A percentile compares a stretch with the other conserved stretches of the same genome.
phyloP scores from a whole-genome alignment of 2,113 vertebrate species.

The Naja naja region DNA sequence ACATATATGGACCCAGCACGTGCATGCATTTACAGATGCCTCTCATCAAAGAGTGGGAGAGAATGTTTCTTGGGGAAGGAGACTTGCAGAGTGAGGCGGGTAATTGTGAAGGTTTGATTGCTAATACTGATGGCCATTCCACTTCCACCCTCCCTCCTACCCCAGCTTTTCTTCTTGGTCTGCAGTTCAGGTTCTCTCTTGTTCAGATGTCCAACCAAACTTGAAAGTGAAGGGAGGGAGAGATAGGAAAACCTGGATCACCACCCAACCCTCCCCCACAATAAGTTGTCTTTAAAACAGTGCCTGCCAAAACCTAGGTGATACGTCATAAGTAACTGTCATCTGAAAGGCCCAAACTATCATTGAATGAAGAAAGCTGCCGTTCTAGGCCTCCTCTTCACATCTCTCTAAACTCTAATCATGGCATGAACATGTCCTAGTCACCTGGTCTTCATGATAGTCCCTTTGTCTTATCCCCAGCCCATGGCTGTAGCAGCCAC shows the following conservation, averaged over 20 bases:
- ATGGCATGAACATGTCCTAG: not conserved
- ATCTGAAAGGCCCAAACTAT: not conserved
- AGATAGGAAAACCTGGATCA: not conserved
- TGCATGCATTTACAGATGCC: not conserved
- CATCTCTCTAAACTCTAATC: not conserved
- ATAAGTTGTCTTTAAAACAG: conserved; percentile 3
- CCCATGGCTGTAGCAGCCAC: not conserved
- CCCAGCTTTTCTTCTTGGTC: not conserved
- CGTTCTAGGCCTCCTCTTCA: not conserved
- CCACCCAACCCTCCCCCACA: not conserved
- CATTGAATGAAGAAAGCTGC: not conserved
- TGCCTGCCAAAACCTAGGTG: not conserved
- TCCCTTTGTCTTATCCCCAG: not conserved
- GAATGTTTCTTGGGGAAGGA: not conserved
- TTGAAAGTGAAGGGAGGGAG: not conserved
- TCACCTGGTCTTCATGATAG: not conserved
- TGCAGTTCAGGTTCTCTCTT: conserved; percentile 10
- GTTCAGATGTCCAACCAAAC: not conserved
- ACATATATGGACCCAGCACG: not conserved
- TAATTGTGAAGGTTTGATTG: not conserved
- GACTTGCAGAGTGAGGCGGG: not conserved
- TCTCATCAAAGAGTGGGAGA: not conserved
- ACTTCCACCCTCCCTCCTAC: too few species aligned
- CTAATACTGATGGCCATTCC: not conserved
- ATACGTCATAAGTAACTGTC: not conserved